A percentile compares a stretch with the other conserved stretches of the same genome.
Evolutionary conservation across 2,888 invertebrate species (phyloP).

Genomic region (Cistogaster globosa): DNA sequence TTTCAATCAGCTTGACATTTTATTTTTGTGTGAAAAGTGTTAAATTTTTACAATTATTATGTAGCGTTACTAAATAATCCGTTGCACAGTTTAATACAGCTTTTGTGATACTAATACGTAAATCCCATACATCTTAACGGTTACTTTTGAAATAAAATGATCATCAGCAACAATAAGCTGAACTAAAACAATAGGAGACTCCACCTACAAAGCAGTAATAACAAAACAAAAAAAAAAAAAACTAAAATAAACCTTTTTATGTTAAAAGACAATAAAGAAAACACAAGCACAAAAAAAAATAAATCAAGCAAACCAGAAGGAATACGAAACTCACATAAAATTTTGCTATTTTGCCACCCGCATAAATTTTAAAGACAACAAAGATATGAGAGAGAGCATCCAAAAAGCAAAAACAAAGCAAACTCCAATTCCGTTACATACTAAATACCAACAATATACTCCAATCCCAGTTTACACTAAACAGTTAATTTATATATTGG

Average conservation of each 20-base stretch:
- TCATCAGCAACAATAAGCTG: conserved; percentile 21
- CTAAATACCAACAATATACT: neutral
- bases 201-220: conserved; percentile 77
- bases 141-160: conserved; percentile 58
- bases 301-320: conserved; percentile 50
- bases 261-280: conserved; percentile 37
- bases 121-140: conserved; percentile 66
- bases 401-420: conserved; percentile 52
- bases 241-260: conserved; percentile 17
- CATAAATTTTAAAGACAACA: conserved; percentile 40
- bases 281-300: conserved; percentile 29
- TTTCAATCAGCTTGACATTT: conserved; percentile 4
- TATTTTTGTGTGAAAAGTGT: conserved; percentile 11
- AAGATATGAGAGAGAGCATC: conserved; percentile 58
- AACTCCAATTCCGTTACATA: conserved; percentile 71
- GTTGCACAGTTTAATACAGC: conserved; percentile 70
- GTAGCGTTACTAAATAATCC: conserved; percentile 65
- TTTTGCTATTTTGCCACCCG: conserved; percentile 57
- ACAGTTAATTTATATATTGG: neutral
- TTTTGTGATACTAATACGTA: conserved; percentile 67
- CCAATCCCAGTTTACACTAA: conserved; percentile 72
- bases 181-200: conserved; percentile 74
- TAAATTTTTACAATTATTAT: conserved; percentile 42
- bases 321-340: conserved; percentile 21
- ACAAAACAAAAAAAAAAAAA: conserved; percentile 57